Conservation (phyloP, 2,113 vertebrate genomes). For the Triplophysa dalaica region DNA sequence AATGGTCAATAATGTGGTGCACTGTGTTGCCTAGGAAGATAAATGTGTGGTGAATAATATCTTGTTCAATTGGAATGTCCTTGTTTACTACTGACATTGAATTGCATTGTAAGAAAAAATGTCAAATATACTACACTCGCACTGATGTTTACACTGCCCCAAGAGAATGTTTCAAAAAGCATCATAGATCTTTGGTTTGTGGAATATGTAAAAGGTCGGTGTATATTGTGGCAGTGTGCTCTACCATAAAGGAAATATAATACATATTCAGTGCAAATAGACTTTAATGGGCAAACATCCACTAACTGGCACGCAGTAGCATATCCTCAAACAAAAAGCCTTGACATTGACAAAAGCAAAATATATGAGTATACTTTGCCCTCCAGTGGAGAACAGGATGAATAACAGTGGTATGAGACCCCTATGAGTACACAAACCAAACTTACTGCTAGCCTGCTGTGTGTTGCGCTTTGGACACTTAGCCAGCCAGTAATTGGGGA, state of each 20-base stretch:
- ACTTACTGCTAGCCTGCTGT: background rate
- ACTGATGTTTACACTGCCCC: too few relatives aligned
- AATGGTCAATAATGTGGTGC: conserved; percentile 19
- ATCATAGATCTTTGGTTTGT: too few relatives aligned
- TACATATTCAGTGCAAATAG: background rate
- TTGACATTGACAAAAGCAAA: background rate
- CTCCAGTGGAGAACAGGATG: conserved; percentile 41
- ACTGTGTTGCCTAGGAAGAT: conserved; percentile 14
- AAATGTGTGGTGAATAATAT: background rate
- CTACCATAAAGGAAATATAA: background rate
- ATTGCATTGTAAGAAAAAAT: background rate
- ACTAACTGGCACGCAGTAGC: too few relatives aligned
- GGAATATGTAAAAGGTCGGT: too few relatives aligned
- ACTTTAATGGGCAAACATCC: background rate
- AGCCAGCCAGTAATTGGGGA: background rate
- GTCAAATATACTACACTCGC: too few relatives aligned
- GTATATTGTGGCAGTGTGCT: too few relatives aligned
- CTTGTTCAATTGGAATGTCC: background rate
- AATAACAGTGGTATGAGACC: background rate
- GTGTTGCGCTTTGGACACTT: background rate
- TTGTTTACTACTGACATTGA: background rate
- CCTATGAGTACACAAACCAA: background rate
- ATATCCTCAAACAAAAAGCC: background rate
- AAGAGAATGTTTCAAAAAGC: too few relatives aligned
- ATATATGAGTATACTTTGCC: conserved; percentile 38